A percentile compares a stretch with the other conserved stretches of the same genome.
Evolutionary conservation across 2,888 invertebrate species (phyloP).

Genomic region (Crioceris asparagi): DNA sequence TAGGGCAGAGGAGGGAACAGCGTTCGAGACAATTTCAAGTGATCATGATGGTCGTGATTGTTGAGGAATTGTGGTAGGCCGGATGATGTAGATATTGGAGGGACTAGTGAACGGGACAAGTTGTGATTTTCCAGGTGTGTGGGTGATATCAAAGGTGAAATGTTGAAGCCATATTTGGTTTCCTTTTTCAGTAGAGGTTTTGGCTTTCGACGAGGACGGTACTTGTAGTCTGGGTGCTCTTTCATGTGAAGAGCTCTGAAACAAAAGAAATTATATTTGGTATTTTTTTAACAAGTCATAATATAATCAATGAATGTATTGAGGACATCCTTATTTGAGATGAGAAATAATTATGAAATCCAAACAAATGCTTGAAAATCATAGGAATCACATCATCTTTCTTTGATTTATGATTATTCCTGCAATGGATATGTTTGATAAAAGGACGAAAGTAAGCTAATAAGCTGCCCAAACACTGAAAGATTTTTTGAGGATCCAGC

Average conservation of each 20-base stretch:
- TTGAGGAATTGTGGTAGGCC: constrained; percentile 43
- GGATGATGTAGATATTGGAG: constrained; percentile 39
- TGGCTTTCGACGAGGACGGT: constrained; percentile 77
- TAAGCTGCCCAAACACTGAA: no score
- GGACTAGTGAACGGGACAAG: constrained; percentile 42
- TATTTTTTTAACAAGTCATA: no score
- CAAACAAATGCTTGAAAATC: no score
- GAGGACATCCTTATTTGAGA: no score
- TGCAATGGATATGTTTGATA: no score
- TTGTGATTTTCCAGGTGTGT: constrained; percentile 33
- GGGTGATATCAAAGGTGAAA: constrained; percentile 53
- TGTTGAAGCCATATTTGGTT: constrained; percentile 60
- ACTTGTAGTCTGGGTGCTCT: constrained; percentile 88
- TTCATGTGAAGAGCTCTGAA: constrained; percentile 85
- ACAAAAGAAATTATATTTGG: constrained; percentile 19
- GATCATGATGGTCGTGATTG: constrained; percentile 46
- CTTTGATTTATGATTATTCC: no score
- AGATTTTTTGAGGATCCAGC: no score
- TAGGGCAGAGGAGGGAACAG: constrained; percentile 64
- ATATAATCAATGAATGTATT: no score
- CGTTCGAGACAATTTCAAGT: constrained; percentile 53
- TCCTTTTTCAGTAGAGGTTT: constrained; percentile 76
- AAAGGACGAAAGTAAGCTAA: no score
- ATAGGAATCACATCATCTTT: no score
- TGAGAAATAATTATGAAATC: no score